Percentiles rank a stretch among this genome's conserved stretches.
These are phyloP conservation scores for Eremobia ochroleuca DNA, from an alignment of 2,888 invertebrate species.

Conservation along the genomic window DNA sequence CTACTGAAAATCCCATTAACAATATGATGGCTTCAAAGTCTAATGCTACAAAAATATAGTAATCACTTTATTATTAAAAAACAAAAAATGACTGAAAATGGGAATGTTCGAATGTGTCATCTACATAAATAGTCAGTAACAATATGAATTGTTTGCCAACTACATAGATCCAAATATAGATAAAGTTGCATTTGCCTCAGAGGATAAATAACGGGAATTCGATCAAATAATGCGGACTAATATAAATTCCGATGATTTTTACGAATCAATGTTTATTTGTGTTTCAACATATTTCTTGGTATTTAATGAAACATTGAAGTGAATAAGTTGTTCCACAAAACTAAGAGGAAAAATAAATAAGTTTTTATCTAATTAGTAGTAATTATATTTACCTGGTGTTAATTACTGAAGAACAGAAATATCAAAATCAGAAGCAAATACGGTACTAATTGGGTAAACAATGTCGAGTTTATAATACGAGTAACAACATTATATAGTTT, in stretches of 20 bases:
- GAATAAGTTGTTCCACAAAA: background rate
- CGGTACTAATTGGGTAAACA: background rate
- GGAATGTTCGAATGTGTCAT: background rate
- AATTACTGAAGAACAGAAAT: background rate
- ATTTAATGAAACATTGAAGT: slow-evolving; percentile 11
- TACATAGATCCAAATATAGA: slow-evolving; percentile 8
- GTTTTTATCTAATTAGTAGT: background rate
- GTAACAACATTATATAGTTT: background rate
- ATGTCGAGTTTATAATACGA: too few relatives aligned
- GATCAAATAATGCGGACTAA: slow-evolving; percentile 4
- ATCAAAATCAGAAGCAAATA: background rate
- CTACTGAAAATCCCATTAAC: background rate
- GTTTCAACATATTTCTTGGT: slow-evolving; percentile 33
- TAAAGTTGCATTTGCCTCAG: slow-evolving; percentile 5
- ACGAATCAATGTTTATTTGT: slow-evolving; percentile 23
- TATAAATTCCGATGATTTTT: slow-evolving; percentile 32
- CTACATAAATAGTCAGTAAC: slow-evolving; percentile 8
- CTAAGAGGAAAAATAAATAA: slow-evolving; percentile 10
- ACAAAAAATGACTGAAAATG: background rate
- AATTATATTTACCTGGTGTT: background rate
- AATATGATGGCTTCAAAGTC: background rate
- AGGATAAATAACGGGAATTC: slow-evolving; percentile 33
- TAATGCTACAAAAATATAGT: background rate
- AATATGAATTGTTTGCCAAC: slow-evolving; percentile 9
- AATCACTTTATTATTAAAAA: background rate